Evolutionary conservation across 2,113 vertebrate species (phyloP).

Genomic region (Zosterops borbonicus): DNA sequence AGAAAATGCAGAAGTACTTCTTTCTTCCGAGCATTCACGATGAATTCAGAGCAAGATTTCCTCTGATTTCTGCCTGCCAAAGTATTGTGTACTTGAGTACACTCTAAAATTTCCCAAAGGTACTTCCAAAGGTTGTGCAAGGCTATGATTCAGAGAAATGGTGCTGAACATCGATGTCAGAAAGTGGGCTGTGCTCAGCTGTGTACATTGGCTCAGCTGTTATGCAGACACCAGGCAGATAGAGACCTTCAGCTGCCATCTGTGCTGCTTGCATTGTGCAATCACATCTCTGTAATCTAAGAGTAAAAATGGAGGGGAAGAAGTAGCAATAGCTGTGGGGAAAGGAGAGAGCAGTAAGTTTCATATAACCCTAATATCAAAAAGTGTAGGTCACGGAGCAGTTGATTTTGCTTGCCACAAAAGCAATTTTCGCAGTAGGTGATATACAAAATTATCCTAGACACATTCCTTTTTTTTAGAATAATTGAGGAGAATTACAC

Average conservation of each 20-base stretch:
- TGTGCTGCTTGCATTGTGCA: slow-evolving; percentile 44
- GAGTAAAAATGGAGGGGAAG: slow-evolving; percentile 35
- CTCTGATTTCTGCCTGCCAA: not conserved
- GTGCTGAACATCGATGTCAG: not conserved
- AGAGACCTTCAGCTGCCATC: slow-evolving; percentile 53
- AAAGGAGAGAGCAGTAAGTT: slow-evolving; percentile 41
- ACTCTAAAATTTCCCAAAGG: not conserved
- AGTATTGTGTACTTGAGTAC: not conserved
- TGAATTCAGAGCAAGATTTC: not conserved
- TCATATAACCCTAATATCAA: slow-evolving; percentile 27
- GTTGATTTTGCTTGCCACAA: slow-evolving; percentile 53
- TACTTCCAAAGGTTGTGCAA: not conserved
- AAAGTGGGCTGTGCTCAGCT: slow-evolving; percentile 44
- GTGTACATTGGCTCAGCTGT: slow-evolving; percentile 41
- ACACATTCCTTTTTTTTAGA: slow-evolving; percentile 25
- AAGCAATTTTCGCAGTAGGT: slow-evolving; percentile 51
- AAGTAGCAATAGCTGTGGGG: slow-evolving; percentile 21
- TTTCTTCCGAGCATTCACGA: not conserved
- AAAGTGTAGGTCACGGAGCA: not conserved
- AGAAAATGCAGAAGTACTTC: not conserved
- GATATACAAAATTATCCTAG: slow-evolving; percentile 47
- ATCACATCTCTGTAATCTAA: slow-evolving; percentile 27
- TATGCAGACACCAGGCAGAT: slow-evolving; percentile 40
- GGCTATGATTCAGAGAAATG: not conserved
- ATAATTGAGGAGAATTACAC: slow-evolving; percentile 32